These are phyloP conservation scores for Orthosia incerta DNA, from an alignment of 2,888 invertebrate genomes.

Conservation along the genomic window DNA sequence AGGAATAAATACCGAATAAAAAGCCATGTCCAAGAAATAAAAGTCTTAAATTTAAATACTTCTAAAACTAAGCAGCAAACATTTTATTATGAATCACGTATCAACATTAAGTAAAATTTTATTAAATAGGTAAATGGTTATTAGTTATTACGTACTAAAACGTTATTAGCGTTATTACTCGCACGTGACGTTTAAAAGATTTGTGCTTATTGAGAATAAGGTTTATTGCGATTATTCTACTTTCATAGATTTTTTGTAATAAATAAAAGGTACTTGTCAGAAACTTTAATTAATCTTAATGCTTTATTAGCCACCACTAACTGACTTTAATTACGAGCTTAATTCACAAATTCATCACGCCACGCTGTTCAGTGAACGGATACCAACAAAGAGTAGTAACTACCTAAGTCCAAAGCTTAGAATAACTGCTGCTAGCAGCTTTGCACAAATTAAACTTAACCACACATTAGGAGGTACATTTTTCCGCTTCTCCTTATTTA, in stretches of 20 bases:
- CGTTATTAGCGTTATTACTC: constrained; percentile 49
- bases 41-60: background rate
- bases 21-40: background rate
- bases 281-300: background rate
- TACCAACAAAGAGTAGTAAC: background rate
- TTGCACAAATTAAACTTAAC: no score
- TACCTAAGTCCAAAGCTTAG: background rate
- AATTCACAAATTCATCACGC: background rate
- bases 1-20: background rate
- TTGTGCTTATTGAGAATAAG: constrained; percentile 21
- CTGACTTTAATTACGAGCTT: background rate
- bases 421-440: no score
- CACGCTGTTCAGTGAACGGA: background rate
- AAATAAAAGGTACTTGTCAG: background rate
- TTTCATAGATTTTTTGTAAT: constrained; percentile 11
- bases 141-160: constrained; percentile 55
- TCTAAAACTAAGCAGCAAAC: background rate
- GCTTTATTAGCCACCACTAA: constrained; percentile 2
- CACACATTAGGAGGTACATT: no score
- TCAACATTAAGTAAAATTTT: constrained; percentile 29
- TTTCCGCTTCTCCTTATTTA: no score
- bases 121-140: constrained; percentile 60
- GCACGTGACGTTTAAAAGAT: constrained; percentile 50
- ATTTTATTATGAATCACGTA: constrained; percentile 9
- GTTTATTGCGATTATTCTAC: constrained; percentile 27